Evolutionary conservation across 2,888 invertebrate genomes (phyloP).

Genomic region (Platycnemis pennipes): DNA sequence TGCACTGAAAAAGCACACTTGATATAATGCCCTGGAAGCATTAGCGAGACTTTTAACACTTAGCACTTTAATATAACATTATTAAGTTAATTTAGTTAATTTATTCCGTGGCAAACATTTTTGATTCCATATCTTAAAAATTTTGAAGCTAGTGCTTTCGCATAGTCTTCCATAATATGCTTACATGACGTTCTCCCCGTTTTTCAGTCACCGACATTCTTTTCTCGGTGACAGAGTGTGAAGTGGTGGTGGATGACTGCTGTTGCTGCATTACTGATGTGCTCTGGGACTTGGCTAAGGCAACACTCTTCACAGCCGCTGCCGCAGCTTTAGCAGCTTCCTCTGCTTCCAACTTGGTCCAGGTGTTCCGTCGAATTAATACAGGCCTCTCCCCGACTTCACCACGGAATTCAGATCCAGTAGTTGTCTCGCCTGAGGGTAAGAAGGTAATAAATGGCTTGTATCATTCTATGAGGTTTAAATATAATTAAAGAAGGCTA

Average conservation of each 20-base stretch:
- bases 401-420: slow-evolving; percentile 86
- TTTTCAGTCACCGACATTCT: slow-evolving; percentile 53
- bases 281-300: slow-evolving; percentile 44
- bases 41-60: no score
- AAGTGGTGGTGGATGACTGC: slow-evolving; percentile 50
- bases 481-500: no score
- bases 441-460: no score
- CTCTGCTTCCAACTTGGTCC: slow-evolving; percentile 89
- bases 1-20: no score
- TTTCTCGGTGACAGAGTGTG: slow-evolving; percentile 42
- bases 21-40: no score
- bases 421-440: slow-evolving; percentile 85
- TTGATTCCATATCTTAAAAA: no score
- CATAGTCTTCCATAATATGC: no score
- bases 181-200: slow-evolving; percentile 53
- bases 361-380: slow-evolving; percentile 87
- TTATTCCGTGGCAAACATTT: no score
- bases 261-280: slow-evolving; percentile 64
- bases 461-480: no score
- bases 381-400: slow-evolving; percentile 84
- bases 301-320: slow-evolving; percentile 13
- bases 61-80: no score
- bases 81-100: no score
- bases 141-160: no score
- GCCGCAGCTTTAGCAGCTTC: slow-evolving; percentile 81